These are phyloP conservation scores for Tiphia femorata DNA, from an alignment of 2,888 invertebrate species.

Conservation along the genomic window DNA sequence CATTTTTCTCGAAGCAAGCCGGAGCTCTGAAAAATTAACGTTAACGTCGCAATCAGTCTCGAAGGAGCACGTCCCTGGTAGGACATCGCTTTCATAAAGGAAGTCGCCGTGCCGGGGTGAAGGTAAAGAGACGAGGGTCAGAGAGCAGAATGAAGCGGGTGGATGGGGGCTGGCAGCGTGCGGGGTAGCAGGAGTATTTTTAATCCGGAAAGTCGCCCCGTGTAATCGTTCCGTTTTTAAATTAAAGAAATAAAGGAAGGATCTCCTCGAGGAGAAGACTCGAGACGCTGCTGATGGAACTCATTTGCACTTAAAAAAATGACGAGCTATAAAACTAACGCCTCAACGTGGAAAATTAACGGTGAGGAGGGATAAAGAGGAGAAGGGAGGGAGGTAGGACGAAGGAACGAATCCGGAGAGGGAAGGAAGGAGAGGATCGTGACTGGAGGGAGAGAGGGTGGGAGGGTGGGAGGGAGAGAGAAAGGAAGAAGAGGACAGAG, in stretches of 20 bases:
- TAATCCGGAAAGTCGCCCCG: slow-evolving; percentile 55
- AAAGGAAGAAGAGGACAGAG: slow-evolving; percentile 27
- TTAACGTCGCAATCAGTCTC: slow-evolving; percentile 37
- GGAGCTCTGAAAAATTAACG: slow-evolving; percentile 3
- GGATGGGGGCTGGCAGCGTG: slow-evolving; percentile 30
- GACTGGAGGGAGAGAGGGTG: slow-evolving; percentile 3
- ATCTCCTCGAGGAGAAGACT: slow-evolving; percentile 32
- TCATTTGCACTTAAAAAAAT: slow-evolving; percentile 69
- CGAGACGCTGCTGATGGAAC: slow-evolving; percentile 50
- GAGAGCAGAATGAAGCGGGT: slow-evolving; percentile 24
- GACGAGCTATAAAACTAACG: slow-evolving; percentile 67
- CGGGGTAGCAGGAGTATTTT: slow-evolving; percentile 44
- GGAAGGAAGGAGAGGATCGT: slow-evolving; percentile 1
- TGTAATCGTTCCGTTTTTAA: slow-evolving; percentile 60
- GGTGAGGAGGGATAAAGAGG: slow-evolving; percentile 23
- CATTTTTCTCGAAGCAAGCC: neutral
- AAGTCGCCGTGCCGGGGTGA: slow-evolving; percentile 28
- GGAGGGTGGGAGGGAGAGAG: slow-evolving; percentile 7
- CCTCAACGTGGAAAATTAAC: slow-evolving; percentile 49
- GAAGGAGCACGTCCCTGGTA: slow-evolving; percentile 11
- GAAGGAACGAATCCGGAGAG: too few species aligned
- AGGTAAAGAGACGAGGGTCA: slow-evolving; percentile 35
- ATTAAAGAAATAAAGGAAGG: slow-evolving; percentile 59
- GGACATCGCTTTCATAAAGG: slow-evolving; percentile 26
- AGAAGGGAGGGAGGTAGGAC: slow-evolving; percentile 6